These are phyloP conservation scores for Erpornis zantholeuca DNA, from an alignment of 2,113 vertebrate genomes.

Conservation along the genomic window DNA sequence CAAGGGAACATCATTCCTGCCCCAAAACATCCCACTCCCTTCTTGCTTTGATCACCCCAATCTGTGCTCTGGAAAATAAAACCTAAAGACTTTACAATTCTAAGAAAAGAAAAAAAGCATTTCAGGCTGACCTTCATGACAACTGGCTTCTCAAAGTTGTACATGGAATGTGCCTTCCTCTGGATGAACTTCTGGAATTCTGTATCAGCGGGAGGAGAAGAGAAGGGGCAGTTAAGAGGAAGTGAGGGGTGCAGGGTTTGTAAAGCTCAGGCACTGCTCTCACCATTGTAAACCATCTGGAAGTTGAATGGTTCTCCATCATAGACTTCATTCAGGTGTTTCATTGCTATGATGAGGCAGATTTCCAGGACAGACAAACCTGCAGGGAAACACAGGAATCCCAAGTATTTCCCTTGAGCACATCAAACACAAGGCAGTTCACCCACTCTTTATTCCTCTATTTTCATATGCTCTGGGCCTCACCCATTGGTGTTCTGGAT, in stretches of 20 bases:
- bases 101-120: too few species aligned
- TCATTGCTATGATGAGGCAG: slow-evolving; percentile 96
- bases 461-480: not conserved
- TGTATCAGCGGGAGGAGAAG: not conserved
- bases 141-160: slow-evolving; percentile 92
- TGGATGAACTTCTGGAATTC: slow-evolving; percentile 98
- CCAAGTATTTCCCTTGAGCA: not conserved
- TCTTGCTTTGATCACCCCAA: fast-evolving
- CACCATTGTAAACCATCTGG: slow-evolving; percentile 98
- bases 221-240: not conserved
- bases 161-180: slow-evolving; percentile 88
- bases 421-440: not conserved
- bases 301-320: slow-evolving; percentile 96
- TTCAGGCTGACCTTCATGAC: slow-evolving; percentile 87
- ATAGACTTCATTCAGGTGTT: slow-evolving; percentile 93
- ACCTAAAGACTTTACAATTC: fast-evolving
- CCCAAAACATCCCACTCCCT: not conserved
- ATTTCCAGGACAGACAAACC: slow-evolving; percentile 94
- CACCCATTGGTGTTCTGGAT: not conserved
- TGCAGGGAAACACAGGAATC: slow-evolving; percentile 47
- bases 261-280: not conserved
- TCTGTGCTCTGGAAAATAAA: fast-evolving
- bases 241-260: fast-evolving
- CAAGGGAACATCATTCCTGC: fast-evolving
- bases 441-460: not conserved